A percentile compares a stretch with the other conserved stretches of the same genome.
phyloP scores from a whole-genome alignment of 2,113 vertebrate genomes.

The Shinisaurus crocodilurus region DNA sequence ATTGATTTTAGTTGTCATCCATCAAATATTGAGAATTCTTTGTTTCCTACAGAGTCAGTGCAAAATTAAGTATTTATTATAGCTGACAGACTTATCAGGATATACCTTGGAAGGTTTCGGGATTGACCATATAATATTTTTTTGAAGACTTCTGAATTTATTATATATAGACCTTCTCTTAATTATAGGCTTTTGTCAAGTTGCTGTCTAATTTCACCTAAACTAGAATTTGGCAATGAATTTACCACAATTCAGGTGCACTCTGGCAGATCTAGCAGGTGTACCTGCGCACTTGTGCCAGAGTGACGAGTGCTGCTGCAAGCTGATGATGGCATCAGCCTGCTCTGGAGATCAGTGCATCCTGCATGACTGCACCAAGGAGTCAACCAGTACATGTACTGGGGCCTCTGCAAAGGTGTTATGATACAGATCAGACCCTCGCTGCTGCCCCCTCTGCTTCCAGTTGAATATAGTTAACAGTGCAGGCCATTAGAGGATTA shows the following conservation, averaged over 20 bases:
- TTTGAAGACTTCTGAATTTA: background rate
- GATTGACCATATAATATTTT: background rate
- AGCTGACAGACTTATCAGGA: background rate
- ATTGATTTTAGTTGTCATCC: constrained; percentile 67
- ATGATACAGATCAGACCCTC: background rate
- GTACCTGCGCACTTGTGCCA: background rate
- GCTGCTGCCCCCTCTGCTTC: background rate
- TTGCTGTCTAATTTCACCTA: background rate
- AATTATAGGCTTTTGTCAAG: background rate
- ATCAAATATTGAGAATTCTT: constrained; percentile 48
- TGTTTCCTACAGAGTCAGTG: constrained; percentile 39
- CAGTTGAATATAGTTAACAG: background rate
- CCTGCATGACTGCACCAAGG: background rate
- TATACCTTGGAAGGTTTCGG: background rate
- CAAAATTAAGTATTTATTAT: constrained; percentile 33
- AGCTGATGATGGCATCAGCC: background rate
- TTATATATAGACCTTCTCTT: background rate
- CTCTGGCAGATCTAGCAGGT: background rate
- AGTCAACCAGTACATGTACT: background rate
- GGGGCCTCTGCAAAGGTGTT: background rate
- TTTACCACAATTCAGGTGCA: background rate
- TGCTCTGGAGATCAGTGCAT: background rate
- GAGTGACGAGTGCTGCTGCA: background rate
- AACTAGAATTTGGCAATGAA: background rate
- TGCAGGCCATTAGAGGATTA: background rate